A percentile compares a stretch with the other conserved stretches of the same genome.
phyloP scores from a whole-genome alignment of 2,113 vertebrate species.

The Lampris megalopsis region DNA sequence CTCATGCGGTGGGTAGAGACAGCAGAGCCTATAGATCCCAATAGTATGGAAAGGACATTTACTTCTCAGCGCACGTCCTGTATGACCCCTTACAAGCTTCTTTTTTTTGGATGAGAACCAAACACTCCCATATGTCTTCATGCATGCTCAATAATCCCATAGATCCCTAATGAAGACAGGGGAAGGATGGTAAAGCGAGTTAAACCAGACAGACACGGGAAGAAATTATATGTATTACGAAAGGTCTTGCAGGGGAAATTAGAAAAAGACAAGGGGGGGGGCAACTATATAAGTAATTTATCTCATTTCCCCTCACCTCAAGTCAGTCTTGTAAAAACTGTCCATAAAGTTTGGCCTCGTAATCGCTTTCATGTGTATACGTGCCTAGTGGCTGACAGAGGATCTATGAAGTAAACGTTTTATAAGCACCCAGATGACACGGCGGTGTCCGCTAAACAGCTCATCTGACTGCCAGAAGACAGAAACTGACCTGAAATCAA shows the following conservation, averaged over 20 bases:
- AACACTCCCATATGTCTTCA: neutral
- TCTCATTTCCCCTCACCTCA: constrained; percentile 38
- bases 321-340: constrained; percentile 26
- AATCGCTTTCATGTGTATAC: constrained; percentile 71
- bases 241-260: neutral
- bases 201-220: neutral
- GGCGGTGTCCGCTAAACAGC: constrained; percentile 20
- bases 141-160: too few species aligned
- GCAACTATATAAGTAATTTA: constrained; percentile 3
- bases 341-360: constrained; percentile 43
- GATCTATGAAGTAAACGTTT: constrained; percentile 9
- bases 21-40: neutral
- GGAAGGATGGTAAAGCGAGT: constrained; percentile 9
- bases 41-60: constrained; percentile 18
- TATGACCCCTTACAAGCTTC: constrained; percentile 20
- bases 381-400: constrained; percentile 41
- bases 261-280: constrained; percentile 1
- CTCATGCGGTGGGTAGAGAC: neutral
- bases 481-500: neutral
- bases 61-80: constrained; percentile 26
- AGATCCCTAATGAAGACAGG: neutral
- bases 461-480: neutral
- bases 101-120: neutral
- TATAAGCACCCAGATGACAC: constrained; percentile 22
- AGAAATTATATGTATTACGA: neutral